Evolutionary conservation across 2,113 vertebrate species (phyloP), one percentile per base, ranked within the genome.

Genomic region (Rhinogobius similis): DNA sequence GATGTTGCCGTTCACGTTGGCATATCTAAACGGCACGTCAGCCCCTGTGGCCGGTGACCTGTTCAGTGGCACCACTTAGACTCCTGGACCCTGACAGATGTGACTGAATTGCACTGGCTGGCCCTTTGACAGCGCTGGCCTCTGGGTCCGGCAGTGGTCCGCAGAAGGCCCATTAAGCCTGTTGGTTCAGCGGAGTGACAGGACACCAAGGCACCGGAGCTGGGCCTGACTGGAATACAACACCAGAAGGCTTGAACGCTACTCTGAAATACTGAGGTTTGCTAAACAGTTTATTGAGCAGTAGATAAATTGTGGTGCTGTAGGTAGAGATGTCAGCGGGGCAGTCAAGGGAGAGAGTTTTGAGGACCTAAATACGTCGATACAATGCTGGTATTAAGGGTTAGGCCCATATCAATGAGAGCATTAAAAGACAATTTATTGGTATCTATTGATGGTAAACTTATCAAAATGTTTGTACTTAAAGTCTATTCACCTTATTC

Each of bases 11-110:
- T 38, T 29, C n/a, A 36, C 26, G 36, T 21, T 36, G 29, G 53
- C 53, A 26, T 61, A 36, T 36, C 29, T 32, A 55, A 55, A 29
- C 52, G 20, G 26, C 8, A 27, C 21, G 20, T 32, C 4, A 21
- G 24, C 32, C 1, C 36, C n/a, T 38, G 53, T 27, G 24, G 53
- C 23, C 24, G 6, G 13, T 58, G 55, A 16, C 55, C 55, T 58
- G 27, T 58, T 58, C 26, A 27, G 55, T 29, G 55, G 55, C 55
- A 29, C 55, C 55, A 58, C 26, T 58, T 58, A 58, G 24, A 58
- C 55, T 29, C 24, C 55, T 29, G 24, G 26, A 24, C 55, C 52
- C 26, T 58, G 55, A 58, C 55, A 29, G 26, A 58, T 58, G 55
- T 29, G 26, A 58, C 24, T 29, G 26, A 29, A 58, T 14, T 58